These are phyloP conservation scores for Marcusenius ussheri DNA, from an alignment of 2,113 vertebrate genomes.

Conservation along the genomic window DNA sequence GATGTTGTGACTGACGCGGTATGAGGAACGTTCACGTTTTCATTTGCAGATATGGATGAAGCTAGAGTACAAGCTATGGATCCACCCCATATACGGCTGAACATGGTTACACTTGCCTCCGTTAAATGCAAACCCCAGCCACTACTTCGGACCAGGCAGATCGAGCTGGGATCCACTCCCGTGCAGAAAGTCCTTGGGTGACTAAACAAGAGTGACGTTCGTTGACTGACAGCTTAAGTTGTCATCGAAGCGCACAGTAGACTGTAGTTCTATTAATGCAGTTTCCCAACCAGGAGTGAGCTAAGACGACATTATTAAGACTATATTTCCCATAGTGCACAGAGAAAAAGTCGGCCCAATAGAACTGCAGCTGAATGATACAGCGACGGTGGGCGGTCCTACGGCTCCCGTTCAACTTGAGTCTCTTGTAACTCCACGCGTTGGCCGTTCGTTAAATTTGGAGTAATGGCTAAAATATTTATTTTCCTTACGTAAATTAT, in stretches of 20 bases:
- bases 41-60: conserved; percentile 36
- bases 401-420: background rate
- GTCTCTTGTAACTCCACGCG: background rate
- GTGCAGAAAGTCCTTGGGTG: conserved; percentile 19
- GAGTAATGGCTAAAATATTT: background rate
- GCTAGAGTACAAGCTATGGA: conserved; percentile 24
- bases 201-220: conserved; percentile 37
- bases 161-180: conserved; percentile 26
- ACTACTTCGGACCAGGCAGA: conserved; percentile 20
- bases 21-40: conserved; percentile 31
- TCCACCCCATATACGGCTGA: conserved; percentile 39
- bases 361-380: background rate
- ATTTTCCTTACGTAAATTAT: background rate
- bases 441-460: background rate
- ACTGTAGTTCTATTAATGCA: conserved; percentile 24
- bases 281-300: background rate
- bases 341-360: background rate
- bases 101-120: conserved; percentile 39
- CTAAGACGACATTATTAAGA: background rate
- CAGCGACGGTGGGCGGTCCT: conserved; percentile 10
- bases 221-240: conserved; percentile 37
- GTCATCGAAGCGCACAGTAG: background rate
- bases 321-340: conserved; percentile 38
- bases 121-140: conserved; percentile 22
- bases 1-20: conserved; percentile 26